Evolutionary conservation across 1,140 invertebrate genomes (phyloP).

Genomic region (Leptoteleia sp.): DNA sequence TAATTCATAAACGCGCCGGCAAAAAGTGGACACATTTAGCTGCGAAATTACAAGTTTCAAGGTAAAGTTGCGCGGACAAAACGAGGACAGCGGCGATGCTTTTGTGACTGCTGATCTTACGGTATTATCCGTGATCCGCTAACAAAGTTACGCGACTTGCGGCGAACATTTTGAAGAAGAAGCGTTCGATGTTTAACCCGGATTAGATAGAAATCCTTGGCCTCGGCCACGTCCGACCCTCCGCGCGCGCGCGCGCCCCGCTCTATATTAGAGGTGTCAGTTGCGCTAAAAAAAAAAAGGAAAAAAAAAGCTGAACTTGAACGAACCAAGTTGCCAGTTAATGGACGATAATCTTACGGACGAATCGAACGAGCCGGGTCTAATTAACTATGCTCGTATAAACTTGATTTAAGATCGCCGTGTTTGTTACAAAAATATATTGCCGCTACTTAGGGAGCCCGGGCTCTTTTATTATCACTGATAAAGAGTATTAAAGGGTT

Average conservation of each 20-base stretch:
- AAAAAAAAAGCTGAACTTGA: too few relatives aligned
- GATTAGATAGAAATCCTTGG: slow-evolving; percentile 43
- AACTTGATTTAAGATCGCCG: slow-evolving; percentile 54
- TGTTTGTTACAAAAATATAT: slow-evolving; percentile 61
- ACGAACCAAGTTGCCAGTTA: slow-evolving; percentile 30
- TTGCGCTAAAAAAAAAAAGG: slow-evolving; percentile 20
- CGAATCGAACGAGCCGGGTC: slow-evolving; percentile 30
- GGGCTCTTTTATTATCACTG: slow-evolving; percentile 53
- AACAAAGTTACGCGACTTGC: slow-evolving; percentile 58
- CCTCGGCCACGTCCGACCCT: too few relatives aligned
- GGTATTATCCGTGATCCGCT: slow-evolving; percentile 63
- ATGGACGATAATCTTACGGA: slow-evolving; percentile 35
- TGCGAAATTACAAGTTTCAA: slow-evolving; percentile 63
- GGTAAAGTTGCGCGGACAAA: slow-evolving; percentile 58
- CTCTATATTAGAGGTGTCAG: slow-evolving; percentile 16
- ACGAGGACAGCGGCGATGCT: slow-evolving; percentile 53
- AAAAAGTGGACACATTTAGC: too few relatives aligned
- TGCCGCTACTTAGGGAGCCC: slow-evolving; percentile 38
- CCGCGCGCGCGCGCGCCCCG: too few relatives aligned
- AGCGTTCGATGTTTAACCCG: slow-evolving; percentile 54
- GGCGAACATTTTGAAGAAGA: slow-evolving; percentile 55
- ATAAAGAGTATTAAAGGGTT: slow-evolving; percentile 60
- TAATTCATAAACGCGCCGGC: too few relatives aligned
- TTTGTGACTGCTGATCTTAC: slow-evolving; percentile 63
- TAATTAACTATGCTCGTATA: slow-evolving; percentile 52